Evolutionary conservation across 1,140 invertebrate species (phyloP).

Genomic region (Diachasma alloeum): DNA sequence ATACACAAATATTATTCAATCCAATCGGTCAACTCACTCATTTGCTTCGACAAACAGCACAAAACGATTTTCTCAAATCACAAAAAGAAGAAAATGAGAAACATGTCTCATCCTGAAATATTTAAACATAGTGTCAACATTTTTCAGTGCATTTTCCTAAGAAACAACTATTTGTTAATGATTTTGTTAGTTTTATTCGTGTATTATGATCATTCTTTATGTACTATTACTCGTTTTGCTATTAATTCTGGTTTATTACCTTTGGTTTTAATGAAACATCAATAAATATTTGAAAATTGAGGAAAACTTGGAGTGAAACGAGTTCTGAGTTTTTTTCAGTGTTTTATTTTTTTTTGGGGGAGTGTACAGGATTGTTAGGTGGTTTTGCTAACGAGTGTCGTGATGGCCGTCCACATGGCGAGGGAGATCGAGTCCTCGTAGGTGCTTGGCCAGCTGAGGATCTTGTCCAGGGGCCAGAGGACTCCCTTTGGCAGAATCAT

Average conservation of each 20-base stretch:
- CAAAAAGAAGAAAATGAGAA: background rate
- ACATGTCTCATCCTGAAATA: background rate
- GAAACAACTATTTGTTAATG: background rate
- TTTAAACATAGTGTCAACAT: background rate
- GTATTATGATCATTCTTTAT: background rate
- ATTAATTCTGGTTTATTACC: background rate
- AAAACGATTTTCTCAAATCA: background rate
- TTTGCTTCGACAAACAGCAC: background rate
- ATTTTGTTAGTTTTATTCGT: background rate
- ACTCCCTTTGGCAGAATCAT: conserved; percentile 49
- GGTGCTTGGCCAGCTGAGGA: conserved; percentile 56
- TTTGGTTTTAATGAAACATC: conserved; percentile 18
- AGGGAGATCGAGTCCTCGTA: conserved; percentile 55
- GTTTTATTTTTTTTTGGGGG: too few species aligned
- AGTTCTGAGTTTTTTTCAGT: background rate
- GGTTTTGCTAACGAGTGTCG: conserved; percentile 37
- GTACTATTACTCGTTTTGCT: background rate
- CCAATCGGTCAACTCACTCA: background rate
- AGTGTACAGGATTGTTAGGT: background rate
- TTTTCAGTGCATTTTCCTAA: background rate
- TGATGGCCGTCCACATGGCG: conserved; percentile 49
- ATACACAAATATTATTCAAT: background rate
- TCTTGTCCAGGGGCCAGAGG: conserved; percentile 48
- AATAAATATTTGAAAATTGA: background rate
- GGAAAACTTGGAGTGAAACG: conserved; percentile 8